Conservation (phyloP, 2,888 invertebrate genomes). For the Lottia gigantea region DNA sequence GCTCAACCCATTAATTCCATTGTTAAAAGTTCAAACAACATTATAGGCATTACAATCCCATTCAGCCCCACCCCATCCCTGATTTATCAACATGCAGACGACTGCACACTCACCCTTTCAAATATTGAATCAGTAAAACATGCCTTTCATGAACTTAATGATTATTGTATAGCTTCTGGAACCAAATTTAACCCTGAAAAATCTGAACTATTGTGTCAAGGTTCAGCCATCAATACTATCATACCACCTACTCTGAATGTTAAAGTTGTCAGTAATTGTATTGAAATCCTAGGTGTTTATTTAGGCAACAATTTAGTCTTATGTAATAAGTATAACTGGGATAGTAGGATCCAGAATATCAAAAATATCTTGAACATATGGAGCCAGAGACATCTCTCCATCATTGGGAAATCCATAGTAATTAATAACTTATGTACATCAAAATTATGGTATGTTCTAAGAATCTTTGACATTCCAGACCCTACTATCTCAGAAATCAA, state of each 20-base stretch:
- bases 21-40: neutral
- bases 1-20: neutral
- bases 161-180: neutral
- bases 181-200: neutral
- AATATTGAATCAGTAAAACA: neutral
- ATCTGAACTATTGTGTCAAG: neutral
- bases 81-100: neutral
- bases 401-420: neutral
- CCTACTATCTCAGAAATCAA: neutral
- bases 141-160: neutral
- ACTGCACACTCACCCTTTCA: neutral
- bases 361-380: slow-evolving; percentile 3
- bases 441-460: neutral
- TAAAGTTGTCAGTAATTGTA: neutral
- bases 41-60: neutral
- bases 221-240: neutral
- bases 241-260: neutral
- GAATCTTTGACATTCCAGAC: neutral
- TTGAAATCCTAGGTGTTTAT: neutral
- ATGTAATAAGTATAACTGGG: neutral
- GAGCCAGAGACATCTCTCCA: neutral
- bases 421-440: neutral
- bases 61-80: neutral
- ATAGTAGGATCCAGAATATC: neutral
- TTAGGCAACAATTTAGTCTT: neutral